Percentiles rank a stretch among this genome's conserved stretches.
phyloP scores from a whole-genome alignment of 1,140 invertebrate species.

The Trichogramma pretiosum region DNA sequence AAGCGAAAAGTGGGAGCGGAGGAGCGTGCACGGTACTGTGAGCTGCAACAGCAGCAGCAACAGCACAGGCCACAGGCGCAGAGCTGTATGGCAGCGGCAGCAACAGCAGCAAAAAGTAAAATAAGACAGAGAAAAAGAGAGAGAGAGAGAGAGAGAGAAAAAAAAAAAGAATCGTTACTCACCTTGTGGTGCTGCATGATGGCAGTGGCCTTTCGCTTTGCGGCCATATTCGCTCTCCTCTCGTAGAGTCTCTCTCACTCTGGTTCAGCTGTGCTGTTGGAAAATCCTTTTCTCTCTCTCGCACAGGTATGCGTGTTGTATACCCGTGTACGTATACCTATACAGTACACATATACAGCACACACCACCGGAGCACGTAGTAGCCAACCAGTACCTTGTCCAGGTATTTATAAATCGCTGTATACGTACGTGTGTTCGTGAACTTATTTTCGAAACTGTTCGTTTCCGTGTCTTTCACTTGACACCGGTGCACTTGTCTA shows the following conservation, averaged over 20 bases:
- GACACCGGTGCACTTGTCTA: too few relatives aligned
- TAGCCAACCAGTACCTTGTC: too few relatives aligned
- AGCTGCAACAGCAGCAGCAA: slow-evolving; percentile 8
- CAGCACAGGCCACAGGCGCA: not conserved
- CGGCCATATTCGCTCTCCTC: slow-evolving; percentile 52
- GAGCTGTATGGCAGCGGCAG: not conserved
- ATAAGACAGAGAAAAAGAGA: not conserved
- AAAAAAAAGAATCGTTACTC: slow-evolving; percentile 29
- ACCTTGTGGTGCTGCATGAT: slow-evolving; percentile 55
- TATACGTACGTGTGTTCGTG: too few relatives aligned
- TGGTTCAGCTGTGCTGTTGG: slow-evolving; percentile 25
- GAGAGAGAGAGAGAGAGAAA: slow-evolving; percentile 13
- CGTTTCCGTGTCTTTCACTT: too few relatives aligned
- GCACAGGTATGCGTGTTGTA: too few relatives aligned
- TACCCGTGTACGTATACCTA: too few relatives aligned
- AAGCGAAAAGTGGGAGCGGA: slow-evolving; percentile 7
- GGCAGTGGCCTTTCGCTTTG: slow-evolving; percentile 52
- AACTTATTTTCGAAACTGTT: too few relatives aligned
- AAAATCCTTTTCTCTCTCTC: slow-evolving; percentile 23
- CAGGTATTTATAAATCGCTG: too few relatives aligned
- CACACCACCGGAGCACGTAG: too few relatives aligned
- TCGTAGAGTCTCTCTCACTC: too few relatives aligned
- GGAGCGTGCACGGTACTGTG: not conserved
- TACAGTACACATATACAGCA: too few relatives aligned
- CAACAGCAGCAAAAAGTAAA: not conserved